A percentile compares a stretch with the other conserved stretches of the same genome.
Conservation (phyloP, 2,113 vertebrate genomes). For the Ciconia stormi region DNA sequence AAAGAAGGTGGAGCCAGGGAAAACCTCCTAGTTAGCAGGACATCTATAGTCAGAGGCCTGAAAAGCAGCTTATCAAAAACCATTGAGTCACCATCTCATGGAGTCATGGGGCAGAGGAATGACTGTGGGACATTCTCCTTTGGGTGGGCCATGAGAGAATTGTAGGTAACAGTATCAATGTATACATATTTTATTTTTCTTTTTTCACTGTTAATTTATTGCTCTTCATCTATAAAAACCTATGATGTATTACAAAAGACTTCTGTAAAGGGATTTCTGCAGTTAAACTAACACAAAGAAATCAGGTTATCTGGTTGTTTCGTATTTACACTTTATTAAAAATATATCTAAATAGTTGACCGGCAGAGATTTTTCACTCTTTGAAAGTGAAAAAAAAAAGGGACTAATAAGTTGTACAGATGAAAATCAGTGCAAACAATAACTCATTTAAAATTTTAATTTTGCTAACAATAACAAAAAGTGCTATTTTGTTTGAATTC, state of each 20-base stretch:
- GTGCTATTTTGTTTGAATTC: constrained; percentile 39
- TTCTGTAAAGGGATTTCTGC: not conserved
- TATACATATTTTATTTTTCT: not conserved
- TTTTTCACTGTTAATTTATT: not conserved
- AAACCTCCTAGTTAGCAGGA: not conserved
- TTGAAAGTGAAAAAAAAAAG: not conserved
- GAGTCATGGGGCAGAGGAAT: not conserved
- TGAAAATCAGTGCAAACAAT: constrained; percentile 13
- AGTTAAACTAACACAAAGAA: not conserved
- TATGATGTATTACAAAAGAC: not conserved
- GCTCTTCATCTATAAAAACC: not conserved
- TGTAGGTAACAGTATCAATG: fast-evolving
- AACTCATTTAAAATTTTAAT: constrained; percentile 57
- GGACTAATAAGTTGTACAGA: not conserved
- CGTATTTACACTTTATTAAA: not conserved
- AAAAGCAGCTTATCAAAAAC: not conserved
- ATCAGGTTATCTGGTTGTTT: not conserved
- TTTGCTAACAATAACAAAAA: not conserved
- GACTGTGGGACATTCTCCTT: not conserved
- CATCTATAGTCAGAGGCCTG: not conserved
- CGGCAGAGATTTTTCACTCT: not conserved
- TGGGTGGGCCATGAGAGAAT: not conserved
- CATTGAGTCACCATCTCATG: not conserved
- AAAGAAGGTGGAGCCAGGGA: not conserved
- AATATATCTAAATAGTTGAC: not conserved